Conservation (phyloP, 2,888 invertebrate species). For the Drosophila anceps region DNA sequence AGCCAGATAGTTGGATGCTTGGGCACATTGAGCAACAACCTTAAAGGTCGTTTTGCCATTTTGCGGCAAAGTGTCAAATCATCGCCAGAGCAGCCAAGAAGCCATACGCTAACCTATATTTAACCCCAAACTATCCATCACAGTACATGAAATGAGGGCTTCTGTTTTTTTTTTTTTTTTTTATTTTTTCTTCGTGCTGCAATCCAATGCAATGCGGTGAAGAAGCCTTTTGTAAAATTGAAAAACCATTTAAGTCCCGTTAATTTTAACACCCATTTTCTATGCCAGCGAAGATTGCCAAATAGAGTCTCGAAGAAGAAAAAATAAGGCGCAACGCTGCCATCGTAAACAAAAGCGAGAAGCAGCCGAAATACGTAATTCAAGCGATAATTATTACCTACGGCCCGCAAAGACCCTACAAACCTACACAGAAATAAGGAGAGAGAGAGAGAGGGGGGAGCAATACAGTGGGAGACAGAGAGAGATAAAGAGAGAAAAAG, state of each 20-base stretch:
- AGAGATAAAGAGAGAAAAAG: constrained; percentile 6
- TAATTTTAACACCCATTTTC: constrained; percentile 81
- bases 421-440: constrained; percentile 22
- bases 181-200: constrained; percentile 41
- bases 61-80: constrained; percentile 73
- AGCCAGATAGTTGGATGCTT: constrained; percentile 24
- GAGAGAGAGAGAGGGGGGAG: no score
- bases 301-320: constrained; percentile 29
- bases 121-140: constrained; percentile 82
- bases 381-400: constrained; percentile 81
- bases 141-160: constrained; percentile 58
- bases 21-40: constrained; percentile 69
- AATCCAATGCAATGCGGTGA: constrained; percentile 50
- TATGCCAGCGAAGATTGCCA: constrained; percentile 65
- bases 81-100: constrained; percentile 62
- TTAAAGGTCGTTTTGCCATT: constrained; percentile 74
- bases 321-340: constrained; percentile 33
- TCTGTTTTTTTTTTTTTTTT: constrained; percentile 34
- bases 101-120: constrained; percentile 76
- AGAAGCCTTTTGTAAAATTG: constrained; percentile 71
- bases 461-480: constrained; percentile 16
- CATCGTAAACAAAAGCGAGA: constrained; percentile 74
- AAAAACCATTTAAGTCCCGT: constrained; percentile 77
- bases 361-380: constrained; percentile 75
- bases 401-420: constrained; percentile 53